These are phyloP conservation scores for Vombatus ursinus DNA, from an alignment of 2,113 vertebrate genomes.

Conservation along the genomic window DNA sequence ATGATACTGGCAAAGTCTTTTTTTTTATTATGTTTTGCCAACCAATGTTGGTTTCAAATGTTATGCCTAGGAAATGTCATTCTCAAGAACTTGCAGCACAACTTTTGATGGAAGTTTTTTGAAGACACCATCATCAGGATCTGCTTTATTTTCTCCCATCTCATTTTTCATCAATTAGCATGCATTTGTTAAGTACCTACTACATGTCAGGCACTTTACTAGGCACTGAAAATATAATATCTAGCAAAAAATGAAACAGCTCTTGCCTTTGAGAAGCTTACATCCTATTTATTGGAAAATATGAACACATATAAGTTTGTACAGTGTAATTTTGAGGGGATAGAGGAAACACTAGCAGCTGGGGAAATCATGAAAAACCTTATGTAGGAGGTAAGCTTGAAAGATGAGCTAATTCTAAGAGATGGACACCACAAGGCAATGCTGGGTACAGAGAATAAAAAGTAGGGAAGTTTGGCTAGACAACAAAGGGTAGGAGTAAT, in stretches of 20 bases:
- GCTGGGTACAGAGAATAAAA: neutral
- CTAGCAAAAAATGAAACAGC: neutral
- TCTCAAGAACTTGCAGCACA: slow-evolving; percentile 60
- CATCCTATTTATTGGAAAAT: neutral
- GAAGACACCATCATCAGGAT: slow-evolving; percentile 41
- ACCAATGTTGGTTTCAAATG: slow-evolving; percentile 57
- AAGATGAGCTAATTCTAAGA: neutral
- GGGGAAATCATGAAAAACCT: neutral
- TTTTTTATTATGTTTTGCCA: slow-evolving; percentile 59
- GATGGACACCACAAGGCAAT: neutral
- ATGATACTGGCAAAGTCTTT: slow-evolving; percentile 65
- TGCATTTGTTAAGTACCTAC: neutral
- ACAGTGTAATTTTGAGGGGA: neutral
- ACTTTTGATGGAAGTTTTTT: slow-evolving; percentile 46
- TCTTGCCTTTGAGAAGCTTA: neutral
- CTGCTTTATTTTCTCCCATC: slow-evolving; percentile 17
- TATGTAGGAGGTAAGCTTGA: neutral
- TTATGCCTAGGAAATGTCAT: slow-evolving; percentile 39
- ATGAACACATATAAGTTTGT: neutral
- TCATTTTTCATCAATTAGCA: slow-evolving; percentile 51
- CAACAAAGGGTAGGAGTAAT: neutral
- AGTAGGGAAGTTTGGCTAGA: neutral
- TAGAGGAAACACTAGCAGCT: neutral
- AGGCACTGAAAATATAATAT: neutral
- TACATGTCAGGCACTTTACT: neutral